Percentiles rank a stretch among this genome's conserved stretches.
Evolutionary conservation across 2,797 vertebrate species (phyloP).

Genomic region (Falco novaeseelandiae): DNA sequence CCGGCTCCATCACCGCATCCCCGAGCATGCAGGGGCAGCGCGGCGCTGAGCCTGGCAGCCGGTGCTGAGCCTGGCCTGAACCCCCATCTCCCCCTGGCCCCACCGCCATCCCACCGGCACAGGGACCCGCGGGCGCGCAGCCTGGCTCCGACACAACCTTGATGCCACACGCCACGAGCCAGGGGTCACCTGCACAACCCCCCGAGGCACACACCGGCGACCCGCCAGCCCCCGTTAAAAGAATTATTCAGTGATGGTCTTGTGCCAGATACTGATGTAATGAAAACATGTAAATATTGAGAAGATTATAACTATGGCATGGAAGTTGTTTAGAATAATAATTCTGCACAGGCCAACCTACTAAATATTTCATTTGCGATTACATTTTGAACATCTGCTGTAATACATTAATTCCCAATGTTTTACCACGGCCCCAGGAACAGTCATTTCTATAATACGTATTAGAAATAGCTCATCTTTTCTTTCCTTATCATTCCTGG

Average conservation of each 20-base stretch:
- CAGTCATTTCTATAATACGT: neutral
- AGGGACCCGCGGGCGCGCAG: rapidly evolving
- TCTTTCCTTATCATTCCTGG: neutral
- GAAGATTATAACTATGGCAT: neutral
- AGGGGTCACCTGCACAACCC: rapidly evolving
- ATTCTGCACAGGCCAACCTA: neutral
- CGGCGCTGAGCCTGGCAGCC: no score
- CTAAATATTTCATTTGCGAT: neutral
- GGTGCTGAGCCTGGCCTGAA: neutral
- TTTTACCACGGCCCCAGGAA: neutral
- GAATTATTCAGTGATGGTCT: neutral
- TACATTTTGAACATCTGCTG: neutral
- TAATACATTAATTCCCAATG: neutral
- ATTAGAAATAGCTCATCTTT: neutral
- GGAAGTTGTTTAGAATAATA: neutral
- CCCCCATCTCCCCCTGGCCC: neutral
- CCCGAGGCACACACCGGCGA: neutral
- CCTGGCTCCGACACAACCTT: neutral
- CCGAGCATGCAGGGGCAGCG: no score
- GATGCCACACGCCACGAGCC: rapidly evolving
- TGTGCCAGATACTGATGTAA: neutral
- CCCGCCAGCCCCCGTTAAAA: neutral
- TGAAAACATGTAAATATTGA: neutral
- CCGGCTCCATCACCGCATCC: no score
- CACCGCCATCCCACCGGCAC: neutral